Evolutionary conservation across 2,888 invertebrate genomes (phyloP).

Genomic region (Nezara viridula): DNA sequence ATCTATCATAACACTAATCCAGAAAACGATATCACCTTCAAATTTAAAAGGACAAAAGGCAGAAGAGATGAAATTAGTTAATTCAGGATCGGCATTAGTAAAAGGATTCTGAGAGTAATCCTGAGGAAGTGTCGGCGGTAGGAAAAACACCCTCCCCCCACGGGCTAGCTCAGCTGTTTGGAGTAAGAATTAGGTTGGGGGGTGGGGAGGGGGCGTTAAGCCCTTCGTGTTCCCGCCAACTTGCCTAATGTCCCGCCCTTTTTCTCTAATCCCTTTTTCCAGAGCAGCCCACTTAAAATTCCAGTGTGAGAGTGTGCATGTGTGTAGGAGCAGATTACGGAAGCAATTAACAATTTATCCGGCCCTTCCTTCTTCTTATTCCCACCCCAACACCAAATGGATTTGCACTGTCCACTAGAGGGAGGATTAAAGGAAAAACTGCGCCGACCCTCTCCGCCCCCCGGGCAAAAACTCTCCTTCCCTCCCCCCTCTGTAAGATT

Average conservation of each 20-base stretch:
- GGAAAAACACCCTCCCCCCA: neutral
- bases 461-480: slow-evolving; percentile 31
- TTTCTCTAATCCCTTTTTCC: slow-evolving; percentile 47
- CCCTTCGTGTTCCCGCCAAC: slow-evolving; percentile 29
- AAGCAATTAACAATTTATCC: slow-evolving; percentile 44
- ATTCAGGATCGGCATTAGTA: slow-evolving; percentile 1
- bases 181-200: slow-evolving; percentile 17
- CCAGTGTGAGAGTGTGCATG: slow-evolving; percentile 34
- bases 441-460: neutral
- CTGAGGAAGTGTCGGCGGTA: slow-evolving; percentile 35
- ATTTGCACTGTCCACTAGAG: slow-evolving; percentile 54
- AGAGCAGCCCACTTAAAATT: slow-evolving; percentile 17
- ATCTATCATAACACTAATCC: too few species aligned
- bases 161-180: neutral
- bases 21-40: neutral
- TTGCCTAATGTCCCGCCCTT: slow-evolving; percentile 43
- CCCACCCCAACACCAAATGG: slow-evolving; percentile 35
- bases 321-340: neutral
- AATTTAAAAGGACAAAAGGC: neutral
- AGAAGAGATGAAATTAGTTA: slow-evolving; percentile 30
- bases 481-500: neutral
- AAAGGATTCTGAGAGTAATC: neutral
- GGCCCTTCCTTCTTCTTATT: slow-evolving; percentile 10
- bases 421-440: slow-evolving; percentile 56
- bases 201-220: neutral